Percentiles rank a stretch among this genome's conserved stretches.
These are phyloP conservation scores for Microcebus lehilahytsara DNA, from an alignment of 2,113 vertebrate species.

Conservation along the genomic window DNA sequence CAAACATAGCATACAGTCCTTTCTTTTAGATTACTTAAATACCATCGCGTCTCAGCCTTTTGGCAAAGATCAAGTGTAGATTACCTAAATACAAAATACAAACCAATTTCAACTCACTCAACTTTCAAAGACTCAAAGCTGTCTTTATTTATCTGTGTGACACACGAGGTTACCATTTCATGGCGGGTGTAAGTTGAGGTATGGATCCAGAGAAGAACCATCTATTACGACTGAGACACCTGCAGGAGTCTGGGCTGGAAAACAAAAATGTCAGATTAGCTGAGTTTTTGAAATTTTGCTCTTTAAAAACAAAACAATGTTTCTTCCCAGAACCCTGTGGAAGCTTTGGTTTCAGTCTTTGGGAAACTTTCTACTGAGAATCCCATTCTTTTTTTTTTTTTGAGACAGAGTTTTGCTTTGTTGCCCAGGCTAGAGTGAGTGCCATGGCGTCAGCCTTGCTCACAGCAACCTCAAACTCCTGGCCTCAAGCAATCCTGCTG, in stretches of 20 bases:
- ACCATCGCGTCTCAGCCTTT: too few species aligned
- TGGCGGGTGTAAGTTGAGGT: background rate
- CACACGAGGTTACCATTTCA: background rate
- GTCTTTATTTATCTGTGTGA: background rate
- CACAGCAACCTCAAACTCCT: too few species aligned
- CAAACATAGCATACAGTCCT: background rate
- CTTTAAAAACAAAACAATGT: background rate
- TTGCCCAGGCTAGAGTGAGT: too few species aligned
- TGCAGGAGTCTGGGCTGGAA: background rate
- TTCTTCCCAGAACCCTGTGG: background rate
- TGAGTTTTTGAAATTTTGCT: conserved; percentile 14
- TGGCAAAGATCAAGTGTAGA: too few species aligned
- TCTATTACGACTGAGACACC: background rate
- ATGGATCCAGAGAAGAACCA: background rate
- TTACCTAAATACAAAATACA: background rate
- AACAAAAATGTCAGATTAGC: background rate
- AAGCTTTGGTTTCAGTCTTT: background rate
- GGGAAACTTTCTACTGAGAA: conserved; percentile 6
- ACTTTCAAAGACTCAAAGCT: background rate
- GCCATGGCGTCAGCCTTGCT: too few species aligned
- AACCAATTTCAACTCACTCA: background rate
- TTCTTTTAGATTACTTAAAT: background rate
- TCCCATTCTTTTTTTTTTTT: background rate
- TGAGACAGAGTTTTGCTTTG: too few species aligned
- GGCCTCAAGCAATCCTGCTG: too few species aligned